These are phyloP conservation scores for Ophraella communa DNA, from an alignment of 2,888 invertebrate species.

Conservation along the genomic window DNA sequence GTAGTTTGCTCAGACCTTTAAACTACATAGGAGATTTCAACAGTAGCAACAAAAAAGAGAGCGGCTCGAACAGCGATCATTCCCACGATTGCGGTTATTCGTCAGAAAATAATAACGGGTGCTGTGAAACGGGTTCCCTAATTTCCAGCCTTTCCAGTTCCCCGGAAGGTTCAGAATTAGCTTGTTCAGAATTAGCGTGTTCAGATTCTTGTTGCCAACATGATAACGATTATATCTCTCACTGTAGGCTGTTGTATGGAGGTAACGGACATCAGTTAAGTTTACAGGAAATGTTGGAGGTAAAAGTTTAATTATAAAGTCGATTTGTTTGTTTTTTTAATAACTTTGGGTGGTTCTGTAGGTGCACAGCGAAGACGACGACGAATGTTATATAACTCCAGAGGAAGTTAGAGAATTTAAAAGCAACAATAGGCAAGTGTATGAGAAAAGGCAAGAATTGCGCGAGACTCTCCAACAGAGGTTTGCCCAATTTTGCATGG, in stretches of 20 bases:
- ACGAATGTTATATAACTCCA: constrained; percentile 80
- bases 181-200: constrained; percentile 88
- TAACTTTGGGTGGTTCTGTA: constrained; percentile 50
- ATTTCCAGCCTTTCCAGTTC: constrained; percentile 83
- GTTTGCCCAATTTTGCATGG: constrained; percentile 80
- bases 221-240: constrained; percentile 60
- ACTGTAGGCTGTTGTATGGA: constrained; percentile 53
- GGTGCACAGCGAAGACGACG: constrained; percentile 81
- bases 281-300: constrained; percentile 81
- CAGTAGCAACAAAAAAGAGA: constrained; percentile 58
- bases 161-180: constrained; percentile 89
- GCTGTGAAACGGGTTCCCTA: constrained; percentile 70
- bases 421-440: constrained; percentile 77
- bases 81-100: constrained; percentile 89
- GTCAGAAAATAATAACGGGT: constrained; percentile 80
- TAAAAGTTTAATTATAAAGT: constrained; percentile 53
- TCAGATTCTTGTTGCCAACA: constrained; percentile 88
- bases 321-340: not conserved
- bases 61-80: constrained; percentile 71
- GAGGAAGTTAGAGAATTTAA: constrained; percentile 89
- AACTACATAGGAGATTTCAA: constrained; percentile 27
- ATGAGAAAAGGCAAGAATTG: constrained; percentile 81
- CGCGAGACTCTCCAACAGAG: constrained; percentile 81
- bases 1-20: constrained; percentile 26
- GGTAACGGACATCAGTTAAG: constrained; percentile 69